phyloP scores from a whole-genome alignment of 2,797 vertebrate genomes.

The Glyptemys insculpta region DNA sequence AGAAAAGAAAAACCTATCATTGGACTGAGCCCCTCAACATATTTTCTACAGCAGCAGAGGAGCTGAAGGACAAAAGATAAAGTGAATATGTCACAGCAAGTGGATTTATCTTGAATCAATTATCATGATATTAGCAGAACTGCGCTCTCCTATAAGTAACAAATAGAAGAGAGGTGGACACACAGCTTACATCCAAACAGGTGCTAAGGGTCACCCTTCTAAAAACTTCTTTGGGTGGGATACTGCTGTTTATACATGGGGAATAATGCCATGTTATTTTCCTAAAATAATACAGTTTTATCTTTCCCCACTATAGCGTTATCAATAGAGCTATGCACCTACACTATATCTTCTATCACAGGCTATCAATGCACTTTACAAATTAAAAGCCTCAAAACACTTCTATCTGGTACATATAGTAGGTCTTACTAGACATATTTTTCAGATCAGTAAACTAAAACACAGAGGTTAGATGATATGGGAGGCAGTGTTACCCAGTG shows the following conservation, averaged over 20 bases:
- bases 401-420: background rate
- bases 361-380: background rate
- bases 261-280: background rate
- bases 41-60: background rate
- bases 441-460: background rate
- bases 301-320: background rate
- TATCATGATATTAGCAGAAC: background rate
- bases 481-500: background rate
- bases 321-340: background rate
- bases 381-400: background rate
- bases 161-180: background rate
- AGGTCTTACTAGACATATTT: background rate
- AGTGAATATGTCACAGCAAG: background rate
- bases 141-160: background rate
- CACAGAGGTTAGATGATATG: rapidly evolving
- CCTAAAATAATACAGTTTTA: background rate
- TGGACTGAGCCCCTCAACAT: background rate
- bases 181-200: background rate
- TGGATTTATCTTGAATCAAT: background rate
- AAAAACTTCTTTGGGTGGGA: background rate
- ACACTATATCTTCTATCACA: background rate
- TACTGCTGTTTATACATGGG: background rate
- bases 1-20: background rate
- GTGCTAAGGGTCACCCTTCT: background rate
- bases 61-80: conserved; percentile 33